Conservation (phyloP, 2,797 vertebrate genomes). For the Enteromius trimaculatus region DNA sequence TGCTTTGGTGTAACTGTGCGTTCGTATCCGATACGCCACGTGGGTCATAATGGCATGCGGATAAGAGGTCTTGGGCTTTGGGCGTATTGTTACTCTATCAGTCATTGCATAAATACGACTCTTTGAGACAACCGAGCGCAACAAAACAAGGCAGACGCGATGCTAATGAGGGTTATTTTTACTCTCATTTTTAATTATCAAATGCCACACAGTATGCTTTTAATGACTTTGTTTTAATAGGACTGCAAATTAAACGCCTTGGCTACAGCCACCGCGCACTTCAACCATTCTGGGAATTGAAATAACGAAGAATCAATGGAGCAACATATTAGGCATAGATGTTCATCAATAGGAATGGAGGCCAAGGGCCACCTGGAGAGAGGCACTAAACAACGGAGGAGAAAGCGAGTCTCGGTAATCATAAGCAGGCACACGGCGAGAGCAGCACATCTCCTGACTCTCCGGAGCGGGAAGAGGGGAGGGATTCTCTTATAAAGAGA, state of each 20-base stretch:
- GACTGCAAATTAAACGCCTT: slow-evolving; percentile 74
- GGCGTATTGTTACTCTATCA: slow-evolving; percentile 36
- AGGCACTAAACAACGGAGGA: slow-evolving; percentile 40
- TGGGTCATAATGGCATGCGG: slow-evolving; percentile 24
- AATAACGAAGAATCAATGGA: slow-evolving; percentile 80
- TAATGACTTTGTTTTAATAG: slow-evolving; percentile 78
- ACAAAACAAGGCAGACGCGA: slow-evolving; percentile 65
- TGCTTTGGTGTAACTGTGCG: neutral
- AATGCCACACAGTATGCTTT: slow-evolving; percentile 71
- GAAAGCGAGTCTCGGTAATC: slow-evolving; percentile 11
- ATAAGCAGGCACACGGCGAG: slow-evolving; percentile 17
- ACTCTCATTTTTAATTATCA: slow-evolving; percentile 76
- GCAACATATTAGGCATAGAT: slow-evolving; percentile 79
- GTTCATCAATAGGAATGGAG: slow-evolving; percentile 68
- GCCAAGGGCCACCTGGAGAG: slow-evolving; percentile 17
- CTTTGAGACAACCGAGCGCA: slow-evolving; percentile 68
- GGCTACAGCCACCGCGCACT: slow-evolving; percentile 59
- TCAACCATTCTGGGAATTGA: slow-evolving; percentile 69
- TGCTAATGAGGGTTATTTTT: slow-evolving; percentile 73
- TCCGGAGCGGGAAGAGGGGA: slow-evolving; percentile 44
- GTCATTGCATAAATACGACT: slow-evolving; percentile 55
- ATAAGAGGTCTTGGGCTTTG: slow-evolving; percentile 60
- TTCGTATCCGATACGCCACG: neutral
- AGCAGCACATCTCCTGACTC: slow-evolving; percentile 51
- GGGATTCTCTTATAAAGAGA: slow-evolving; percentile 63